Evolutionary conservation across 1,140 invertebrate genomes (phyloP), one percentile per base, ranked within the genome.

Genomic region (Drosophila virilis): DNA sequence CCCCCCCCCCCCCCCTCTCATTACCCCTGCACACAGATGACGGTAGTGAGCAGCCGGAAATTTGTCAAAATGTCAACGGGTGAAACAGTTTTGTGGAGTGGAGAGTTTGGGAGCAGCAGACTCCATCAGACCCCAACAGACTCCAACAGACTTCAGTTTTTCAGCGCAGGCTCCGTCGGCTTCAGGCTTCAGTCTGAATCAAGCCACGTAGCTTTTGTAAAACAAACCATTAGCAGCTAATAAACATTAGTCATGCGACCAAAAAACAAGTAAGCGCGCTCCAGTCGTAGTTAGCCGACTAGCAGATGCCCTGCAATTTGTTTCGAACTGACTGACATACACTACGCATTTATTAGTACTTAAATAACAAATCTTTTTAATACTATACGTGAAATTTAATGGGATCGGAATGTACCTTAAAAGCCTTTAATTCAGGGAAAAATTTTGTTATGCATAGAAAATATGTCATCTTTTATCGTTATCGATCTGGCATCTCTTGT

Each of bases 1-100:
- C 42, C 50, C 42, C 60, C 46, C 45, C 45, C 42, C 33, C 10
- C 42, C 12, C n/a, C 9, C 22, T 10, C 13, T 13, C 17, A 17
- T 0, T 37, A 28, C 13, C 15, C 45, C 33, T 15, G 9, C 17
- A 15, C 8, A 22, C 28, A 61, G 38, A 65, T 68, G 72, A 77
- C 66, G 65, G 80, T 78, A 78, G 86, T 84, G 66, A 84, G 81
- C 71, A 79, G 62, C 77, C 70, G 90, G 72, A 74, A 91, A 91
- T 91, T 91, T 91, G 90, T 91, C 90, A 91, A 91, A 90, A 85
- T 91, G 90, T 91, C 90, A 91, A 91, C 90, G 85, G 90, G 90
- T 91, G 83, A 91, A 89, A 89, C 85, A 88, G 77, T 89, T 89
- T 89, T 74, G 64, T 89, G 83, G 67, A 22, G 22, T 67, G 42